Base-by-base conservation (phyloP, 2,888 invertebrate genomes). In the Drosophila multiciliata region DNA sequence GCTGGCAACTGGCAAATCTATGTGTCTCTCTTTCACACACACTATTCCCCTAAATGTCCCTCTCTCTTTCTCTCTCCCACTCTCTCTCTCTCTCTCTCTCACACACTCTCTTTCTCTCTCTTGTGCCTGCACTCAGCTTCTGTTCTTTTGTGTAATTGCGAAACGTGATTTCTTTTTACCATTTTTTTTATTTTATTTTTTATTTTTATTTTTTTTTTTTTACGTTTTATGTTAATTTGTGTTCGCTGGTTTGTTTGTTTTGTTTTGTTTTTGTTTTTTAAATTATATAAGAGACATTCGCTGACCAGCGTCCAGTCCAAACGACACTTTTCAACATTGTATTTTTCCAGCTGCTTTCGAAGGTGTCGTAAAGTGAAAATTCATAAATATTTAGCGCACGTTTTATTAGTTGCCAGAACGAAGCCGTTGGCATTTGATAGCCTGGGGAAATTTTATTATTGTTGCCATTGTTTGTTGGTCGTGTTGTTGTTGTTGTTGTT, bases 321-420 rank as follows among this genome's bases (percentile, higher is more conserved):
- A 59, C 78, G 67, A 66, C 82, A 66, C 63, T 76, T 73, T 81
- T 58, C 45, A 62, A 73, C 65, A 70, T 76, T 75, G 73, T 65
- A 33, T 48, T 64, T 63, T 74, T 64, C 9, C 78, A 66, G 71
- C 70, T 79, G 79, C 81, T 71, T 73, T 66, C 87, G 52, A 79
- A 83, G 85, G 87, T 85, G 85, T 87, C 85, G 78, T 85, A 82
- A 85, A 85, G 81, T 82, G 82, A 83, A 87, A 80, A 80, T 85
- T 83, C 85, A 85, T 85, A 87, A 85, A 85, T 85, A 85, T 85
- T 84, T 87, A 83, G 84, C 77, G 75, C 85, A 84, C 87, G 85
- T 85, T 85, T 85, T 84, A 84, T 85, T 83, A 87, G 80, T 70
- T 78, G 71, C 50, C 75, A 63, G 73, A 53, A 57, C 59, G 60